Evolutionary conservation across 2,797 vertebrate species (phyloP), one percentile per base, ranked within the genome.

Genomic region (Sitta carolinensis): DNA sequence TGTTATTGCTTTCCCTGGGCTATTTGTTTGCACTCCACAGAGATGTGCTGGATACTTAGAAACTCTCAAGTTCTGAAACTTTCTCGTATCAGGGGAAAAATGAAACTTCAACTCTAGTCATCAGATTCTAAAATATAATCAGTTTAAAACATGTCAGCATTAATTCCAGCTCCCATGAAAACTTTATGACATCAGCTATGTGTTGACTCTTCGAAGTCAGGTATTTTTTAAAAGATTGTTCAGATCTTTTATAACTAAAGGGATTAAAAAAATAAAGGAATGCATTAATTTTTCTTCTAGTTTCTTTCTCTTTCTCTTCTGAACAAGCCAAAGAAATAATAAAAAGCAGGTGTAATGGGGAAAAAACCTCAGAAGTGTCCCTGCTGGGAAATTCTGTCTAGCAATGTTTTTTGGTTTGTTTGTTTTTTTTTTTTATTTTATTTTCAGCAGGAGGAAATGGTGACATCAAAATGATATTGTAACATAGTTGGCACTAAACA

Each of bases 381-480:
- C 93, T 87, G 84, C 94, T 90, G 95, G 97, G 96, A 96, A 97
- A 90, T 88, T 96, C 52, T 92, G 55, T 97, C 95, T 96, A 95
- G 96, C 82, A 96, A 93, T 89, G 87, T 93, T 64, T 32, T 63
- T 64, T 55, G 68, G 76, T 52, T 38, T 61, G 19, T 23, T 73
- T 34, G 14, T 32, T 21, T 34, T 45, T 34, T 87, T 29, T 34
- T 83, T 89, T 85, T 82, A 75, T 68, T 89, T 82, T 93, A 86
- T 54, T 95, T 97, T 97, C 91, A 96, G 78, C 81, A 8, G 95
- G 92, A 95, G 92, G 93, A 96, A 96, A 88, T 26, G 70, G 84
- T 92, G 82, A 96, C 95, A 92, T 96, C 97, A 97, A 96, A 97
- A 97, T 94, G 89, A 95, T 97, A 96, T 96, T 96, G 94, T 97